Percentiles rank a stretch among this genome's conserved stretches.
Evolutionary conservation across 23 tunicate species (phyloP).

Genomic region (Pegea sp.): DNA sequence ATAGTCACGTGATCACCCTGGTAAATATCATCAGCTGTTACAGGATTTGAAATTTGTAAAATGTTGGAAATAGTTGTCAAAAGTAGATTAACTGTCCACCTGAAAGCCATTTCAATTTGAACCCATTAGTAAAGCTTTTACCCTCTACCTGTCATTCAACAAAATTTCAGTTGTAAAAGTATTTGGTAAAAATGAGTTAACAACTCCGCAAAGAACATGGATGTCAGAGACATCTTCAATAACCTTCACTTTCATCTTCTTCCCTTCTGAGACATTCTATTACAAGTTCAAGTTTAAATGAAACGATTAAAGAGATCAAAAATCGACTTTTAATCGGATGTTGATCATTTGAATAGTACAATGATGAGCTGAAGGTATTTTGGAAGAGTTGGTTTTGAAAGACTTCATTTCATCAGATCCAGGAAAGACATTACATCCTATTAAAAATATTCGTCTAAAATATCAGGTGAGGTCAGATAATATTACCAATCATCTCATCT

Average conservation of each 20-base stretch:
- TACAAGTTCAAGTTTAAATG: neutral
- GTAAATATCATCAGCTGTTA: constrained; percentile 52
- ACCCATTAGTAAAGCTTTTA: too few relatives aligned
- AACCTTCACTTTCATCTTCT: constrained; percentile 40
- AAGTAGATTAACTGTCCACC: constrained; percentile 78
- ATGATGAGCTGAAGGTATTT: constrained; percentile 60
- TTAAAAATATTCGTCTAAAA: too few relatives aligned
- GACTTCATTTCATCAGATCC: constrained; percentile 57
- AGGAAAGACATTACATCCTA: constrained; percentile 37
- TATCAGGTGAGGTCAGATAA: too few relatives aligned
- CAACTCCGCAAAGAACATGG: constrained; percentile 57
- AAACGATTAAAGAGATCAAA: neutral
- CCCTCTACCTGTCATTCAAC: constrained; percentile 79
- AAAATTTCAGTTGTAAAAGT: constrained; percentile 77
- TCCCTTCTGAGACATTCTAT: constrained; percentile 59
- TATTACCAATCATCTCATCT: too few relatives aligned
- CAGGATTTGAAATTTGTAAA: constrained; percentile 48
- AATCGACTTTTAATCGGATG: constrained; percentile 35
- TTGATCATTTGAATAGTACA: constrained; percentile 83
- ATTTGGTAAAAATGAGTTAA: constrained; percentile 65
- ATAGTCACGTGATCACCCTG: constrained; percentile 66
- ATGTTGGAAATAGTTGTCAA: constrained; percentile 41
- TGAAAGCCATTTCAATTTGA: too few relatives aligned
- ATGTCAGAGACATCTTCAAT: constrained; percentile 75
- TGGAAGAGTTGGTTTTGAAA: constrained; percentile 29